These are phyloP conservation scores for Ciona savignyi DNA, from an alignment of 23 tunicate species.

Conservation along the genomic window DNA sequence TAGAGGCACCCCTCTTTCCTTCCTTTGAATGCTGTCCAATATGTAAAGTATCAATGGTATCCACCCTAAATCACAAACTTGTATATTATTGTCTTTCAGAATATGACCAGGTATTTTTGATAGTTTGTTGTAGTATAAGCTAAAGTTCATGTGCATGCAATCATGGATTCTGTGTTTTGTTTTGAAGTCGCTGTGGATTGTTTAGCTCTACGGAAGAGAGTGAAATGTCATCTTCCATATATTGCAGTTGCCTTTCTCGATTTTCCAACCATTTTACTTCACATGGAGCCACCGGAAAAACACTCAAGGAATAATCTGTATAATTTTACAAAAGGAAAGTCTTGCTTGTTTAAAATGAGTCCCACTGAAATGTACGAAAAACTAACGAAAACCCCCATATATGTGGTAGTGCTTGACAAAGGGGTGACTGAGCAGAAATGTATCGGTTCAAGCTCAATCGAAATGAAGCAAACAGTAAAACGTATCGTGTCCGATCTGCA, in stretches of 20 bases:
- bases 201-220: slow-evolving; percentile 16
- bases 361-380: slow-evolving; percentile 34
- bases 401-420: slow-evolving; percentile 43
- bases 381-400: slow-evolving; percentile 27
- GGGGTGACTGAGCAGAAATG: slow-evolving; percentile 5
- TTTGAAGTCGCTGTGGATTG: slow-evolving; percentile 58
- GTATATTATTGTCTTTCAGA: too few relatives aligned
- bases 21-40: too few relatives aligned
- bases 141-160: too few relatives aligned
- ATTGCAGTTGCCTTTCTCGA: slow-evolving; percentile 46
- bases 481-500: slow-evolving; percentile 29
- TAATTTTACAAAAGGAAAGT: slow-evolving; percentile 49
- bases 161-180: slow-evolving; percentile 71
- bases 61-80: too few relatives aligned
- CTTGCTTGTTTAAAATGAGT: slow-evolving; percentile 69
- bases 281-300: not conserved
- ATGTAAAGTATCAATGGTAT: too few relatives aligned
- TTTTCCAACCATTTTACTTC: slow-evolving; percentile 52
- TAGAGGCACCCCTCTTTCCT: too few relatives aligned
- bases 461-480: slow-evolving; percentile 17
- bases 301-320: slow-evolving; percentile 17
- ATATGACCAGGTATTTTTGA: too few relatives aligned
- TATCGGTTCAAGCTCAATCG: slow-evolving; percentile 34
- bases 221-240: slow-evolving; percentile 20
- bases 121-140: too few relatives aligned